phyloP scores from a whole-genome alignment of 2,113 vertebrate species.

The Anthoscopus minutus region DNA sequence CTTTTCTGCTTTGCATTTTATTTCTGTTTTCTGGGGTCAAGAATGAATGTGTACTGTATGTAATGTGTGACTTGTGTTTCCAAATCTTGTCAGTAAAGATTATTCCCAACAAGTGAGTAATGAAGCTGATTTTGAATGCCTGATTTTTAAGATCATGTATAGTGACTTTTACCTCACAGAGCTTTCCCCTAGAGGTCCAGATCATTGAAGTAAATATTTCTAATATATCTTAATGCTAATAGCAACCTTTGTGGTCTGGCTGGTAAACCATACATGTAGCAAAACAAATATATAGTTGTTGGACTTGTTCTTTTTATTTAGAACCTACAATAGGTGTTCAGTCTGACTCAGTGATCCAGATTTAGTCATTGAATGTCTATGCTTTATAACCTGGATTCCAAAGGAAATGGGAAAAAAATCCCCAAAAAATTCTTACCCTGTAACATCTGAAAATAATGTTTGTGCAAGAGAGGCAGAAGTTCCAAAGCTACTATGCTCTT shows the following conservation, averaged over 20 bases:
- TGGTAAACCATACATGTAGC: not conserved
- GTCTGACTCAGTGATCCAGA: not conserved
- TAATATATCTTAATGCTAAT: not conserved
- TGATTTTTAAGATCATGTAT: not conserved
- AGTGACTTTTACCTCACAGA: not conserved
- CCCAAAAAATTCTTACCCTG: not conserved
- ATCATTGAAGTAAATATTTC: not conserved
- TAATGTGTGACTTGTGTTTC: not conserved
- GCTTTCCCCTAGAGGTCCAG: not conserved
- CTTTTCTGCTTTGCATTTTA: not conserved
- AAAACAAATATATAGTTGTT: not conserved
- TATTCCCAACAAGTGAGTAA: not conserved
- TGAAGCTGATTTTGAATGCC: not conserved
- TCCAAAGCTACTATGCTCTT: not conserved
- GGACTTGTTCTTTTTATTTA: not conserved
- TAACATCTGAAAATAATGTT: not conserved
- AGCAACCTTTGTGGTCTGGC: not conserved
- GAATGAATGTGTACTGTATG: not conserved
- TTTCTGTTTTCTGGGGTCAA: not conserved
- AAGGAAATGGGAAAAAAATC: not conserved
- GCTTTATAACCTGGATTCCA: not conserved
- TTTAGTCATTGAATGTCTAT: not conserved
- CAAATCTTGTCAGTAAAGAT: not conserved
- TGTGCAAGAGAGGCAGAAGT: not conserved
- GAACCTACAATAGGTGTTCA: not conserved